These are phyloP conservation scores for Actenoides hombroni DNA, from an alignment of 2,113 vertebrate genomes.

Conservation along the genomic window DNA sequence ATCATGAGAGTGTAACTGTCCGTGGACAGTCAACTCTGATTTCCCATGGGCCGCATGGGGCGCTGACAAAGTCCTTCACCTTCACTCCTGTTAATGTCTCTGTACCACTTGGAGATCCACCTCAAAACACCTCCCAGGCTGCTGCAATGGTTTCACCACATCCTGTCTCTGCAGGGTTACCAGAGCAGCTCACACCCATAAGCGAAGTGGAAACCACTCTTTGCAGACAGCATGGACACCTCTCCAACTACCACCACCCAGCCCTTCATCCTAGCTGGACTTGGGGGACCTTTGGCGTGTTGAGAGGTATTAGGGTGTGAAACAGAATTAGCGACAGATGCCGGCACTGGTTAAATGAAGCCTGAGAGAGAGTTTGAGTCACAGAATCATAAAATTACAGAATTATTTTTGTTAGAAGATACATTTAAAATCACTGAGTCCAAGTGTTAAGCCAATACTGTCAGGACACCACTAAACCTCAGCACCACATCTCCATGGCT, in stretches of 20 bases:
- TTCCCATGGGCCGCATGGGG: fast-evolving
- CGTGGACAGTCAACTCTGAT: fast-evolving
- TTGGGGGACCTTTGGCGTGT: fast-evolving
- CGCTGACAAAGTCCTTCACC: not conserved
- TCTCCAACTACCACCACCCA: fast-evolving
- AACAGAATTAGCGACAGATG: not conserved
- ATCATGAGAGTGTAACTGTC: fast-evolving
- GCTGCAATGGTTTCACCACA: not conserved
- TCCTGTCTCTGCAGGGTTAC: not conserved
- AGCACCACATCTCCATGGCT: not conserved
- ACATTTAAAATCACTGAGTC: not conserved
- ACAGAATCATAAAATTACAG: no score
- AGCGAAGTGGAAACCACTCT: not conserved
- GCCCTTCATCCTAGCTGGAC: not conserved
- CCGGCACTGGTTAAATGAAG: not conserved
- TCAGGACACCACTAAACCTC: not conserved
- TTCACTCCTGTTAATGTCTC: no score
- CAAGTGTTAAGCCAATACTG: not conserved
- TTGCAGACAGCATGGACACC: fast-evolving
- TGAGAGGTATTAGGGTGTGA: not conserved
- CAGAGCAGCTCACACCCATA: not conserved
- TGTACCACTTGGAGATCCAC: not conserved
- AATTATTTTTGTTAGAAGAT: not conserved
- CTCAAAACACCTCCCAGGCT: not conserved
- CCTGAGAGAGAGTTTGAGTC: not conserved